These are phyloP conservation scores for Apodemus sylvaticus DNA, from an alignment of 2,113 vertebrate genomes.

Conservation along the genomic window DNA sequence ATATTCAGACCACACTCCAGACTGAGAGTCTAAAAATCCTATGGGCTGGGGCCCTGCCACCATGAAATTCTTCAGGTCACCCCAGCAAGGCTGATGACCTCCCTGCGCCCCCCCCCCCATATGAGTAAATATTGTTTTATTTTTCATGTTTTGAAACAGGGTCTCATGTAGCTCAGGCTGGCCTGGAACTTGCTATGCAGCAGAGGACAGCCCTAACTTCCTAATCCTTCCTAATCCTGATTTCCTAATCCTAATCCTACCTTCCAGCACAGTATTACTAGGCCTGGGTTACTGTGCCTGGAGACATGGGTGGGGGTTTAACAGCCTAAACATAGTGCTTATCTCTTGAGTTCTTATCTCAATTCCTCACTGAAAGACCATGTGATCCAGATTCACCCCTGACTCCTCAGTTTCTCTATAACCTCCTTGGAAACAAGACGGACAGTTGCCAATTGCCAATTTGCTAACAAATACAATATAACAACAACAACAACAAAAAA, in stretches of 20 bases:
- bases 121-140: not conserved
- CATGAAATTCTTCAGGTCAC: not conserved
- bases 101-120: too few species aligned
- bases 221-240: not conserved
- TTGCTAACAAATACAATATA: not conserved
- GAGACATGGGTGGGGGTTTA: not conserved
- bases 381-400: not conserved
- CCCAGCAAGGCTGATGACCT: not conserved
- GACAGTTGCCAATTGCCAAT: not conserved
- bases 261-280: not conserved
- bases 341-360: not conserved
- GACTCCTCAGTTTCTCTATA: not conserved
- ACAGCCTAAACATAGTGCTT: not conserved
- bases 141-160: not conserved
- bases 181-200: not conserved
- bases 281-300: not conserved
- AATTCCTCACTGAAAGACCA: not conserved
- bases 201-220: not conserved
- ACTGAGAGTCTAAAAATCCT: not conserved
- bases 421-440: not conserved
- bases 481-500: not conserved
- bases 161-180: not conserved
- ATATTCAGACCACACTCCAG: accelerated
- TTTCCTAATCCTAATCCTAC: not conserved
- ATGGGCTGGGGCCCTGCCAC: accelerated